Evolutionary conservation across 2,888 invertebrate genomes (phyloP).

Genomic region (Amblyjoppa proteus): DNA sequence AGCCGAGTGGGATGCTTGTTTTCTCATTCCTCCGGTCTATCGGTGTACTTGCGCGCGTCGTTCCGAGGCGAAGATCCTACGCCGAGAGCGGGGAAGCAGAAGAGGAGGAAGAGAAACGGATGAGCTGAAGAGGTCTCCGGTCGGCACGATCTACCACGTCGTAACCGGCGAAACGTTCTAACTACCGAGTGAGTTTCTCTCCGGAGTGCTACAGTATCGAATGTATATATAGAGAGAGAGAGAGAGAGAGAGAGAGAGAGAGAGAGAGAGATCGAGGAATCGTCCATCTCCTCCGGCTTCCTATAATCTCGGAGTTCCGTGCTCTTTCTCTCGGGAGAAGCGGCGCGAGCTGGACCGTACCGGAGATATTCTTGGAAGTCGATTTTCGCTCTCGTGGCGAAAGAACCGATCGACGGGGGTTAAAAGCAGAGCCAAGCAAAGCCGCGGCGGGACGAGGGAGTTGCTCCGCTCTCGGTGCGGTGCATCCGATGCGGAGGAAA

Average conservation of each 20-base stretch:
- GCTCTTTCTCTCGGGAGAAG: conserved; percentile 24
- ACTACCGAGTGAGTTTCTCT: conserved; percentile 52
- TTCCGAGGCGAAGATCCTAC: conserved; percentile 39
- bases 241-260: conserved; percentile 1
- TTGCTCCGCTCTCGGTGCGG: neutral
- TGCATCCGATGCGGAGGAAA: conserved; percentile 38
- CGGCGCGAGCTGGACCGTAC: conserved; percentile 23
- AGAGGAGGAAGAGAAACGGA: conserved; percentile 18
- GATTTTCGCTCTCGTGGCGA: conserved; percentile 76
- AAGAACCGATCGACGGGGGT: conserved; percentile 42
- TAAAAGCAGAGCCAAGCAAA: conserved; percentile 47
- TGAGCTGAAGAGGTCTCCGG: conserved; percentile 39
- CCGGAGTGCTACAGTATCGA: conserved; percentile 56
- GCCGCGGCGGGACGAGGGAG: conserved; percentile 11
- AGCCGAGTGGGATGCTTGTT: conserved; percentile 55
- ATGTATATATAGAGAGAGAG: conserved; percentile 29
- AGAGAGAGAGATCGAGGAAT: neutral
- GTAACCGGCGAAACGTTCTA: conserved; percentile 57
- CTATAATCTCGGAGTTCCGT: conserved; percentile 75
- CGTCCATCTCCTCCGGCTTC: conserved; percentile 60
- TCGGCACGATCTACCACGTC: conserved; percentile 64
- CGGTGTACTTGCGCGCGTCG: conserved; percentile 40
- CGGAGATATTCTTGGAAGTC: conserved; percentile 77
- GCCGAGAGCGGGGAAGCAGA: conserved; percentile 24
- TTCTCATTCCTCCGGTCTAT: conserved; percentile 47